Conservation (phyloP, 1,140 invertebrate genomes). For the Drosophila bifasciata region DNA sequence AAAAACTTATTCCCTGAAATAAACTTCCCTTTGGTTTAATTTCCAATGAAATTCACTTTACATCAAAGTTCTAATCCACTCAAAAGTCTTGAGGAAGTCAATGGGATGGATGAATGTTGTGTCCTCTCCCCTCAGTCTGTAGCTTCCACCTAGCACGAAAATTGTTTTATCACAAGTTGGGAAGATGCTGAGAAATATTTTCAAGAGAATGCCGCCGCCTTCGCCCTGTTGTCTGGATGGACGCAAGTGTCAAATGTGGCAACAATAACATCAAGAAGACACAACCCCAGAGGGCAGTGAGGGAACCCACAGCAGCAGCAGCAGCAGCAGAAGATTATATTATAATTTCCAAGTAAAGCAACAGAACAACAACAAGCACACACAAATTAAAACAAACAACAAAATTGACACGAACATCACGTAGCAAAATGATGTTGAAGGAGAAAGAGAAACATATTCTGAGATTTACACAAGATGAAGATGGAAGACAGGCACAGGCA, state of each 20-base stretch:
- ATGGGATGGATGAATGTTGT: constrained; percentile 20
- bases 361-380: constrained; percentile 16
- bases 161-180: constrained; percentile 46
- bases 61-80: background rate
- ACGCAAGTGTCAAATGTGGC: constrained; percentile 50
- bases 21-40: too few relatives aligned
- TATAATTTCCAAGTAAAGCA: constrained; percentile 79
- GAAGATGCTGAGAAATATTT: constrained; percentile 40
- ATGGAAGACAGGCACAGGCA: constrained; percentile 8
- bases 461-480: constrained; percentile 26
- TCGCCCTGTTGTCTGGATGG: constrained; percentile 15
- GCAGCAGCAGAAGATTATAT: constrained; percentile 60
- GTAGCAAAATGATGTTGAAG: constrained; percentile 62
- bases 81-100: constrained; percentile 30
- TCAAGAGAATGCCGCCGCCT: constrained; percentile 25
- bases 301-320: constrained; percentile 6
- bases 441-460: constrained; percentile 33
- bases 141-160: constrained; percentile 26
- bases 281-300: constrained; percentile 3
- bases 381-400: constrained; percentile 65
- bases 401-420: constrained; percentile 82
- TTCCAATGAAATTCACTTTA: too few relatives aligned
- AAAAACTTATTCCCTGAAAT: too few relatives aligned
- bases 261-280: constrained; percentile 28
- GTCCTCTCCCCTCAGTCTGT: constrained; percentile 12